A percentile compares a stretch with the other conserved stretches of the same genome.
phyloP scores from a whole-genome alignment of 1,140 invertebrate genomes.

The Bombus sibiricus region DNA sequence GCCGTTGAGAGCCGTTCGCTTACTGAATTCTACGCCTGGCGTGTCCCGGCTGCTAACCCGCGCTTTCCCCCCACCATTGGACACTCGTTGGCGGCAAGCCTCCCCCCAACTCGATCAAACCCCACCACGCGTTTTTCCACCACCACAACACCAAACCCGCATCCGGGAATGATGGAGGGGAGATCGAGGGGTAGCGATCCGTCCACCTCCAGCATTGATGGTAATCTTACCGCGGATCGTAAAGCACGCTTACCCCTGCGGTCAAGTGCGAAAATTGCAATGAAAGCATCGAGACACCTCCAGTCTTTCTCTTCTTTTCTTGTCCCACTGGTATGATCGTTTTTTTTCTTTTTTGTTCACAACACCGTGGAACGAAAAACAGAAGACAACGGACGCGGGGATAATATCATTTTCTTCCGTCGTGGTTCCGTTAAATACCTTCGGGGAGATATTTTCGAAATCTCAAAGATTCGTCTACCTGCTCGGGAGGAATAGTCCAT shows the following conservation, averaged over 20 bases:
- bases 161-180: conserved; percentile 58
- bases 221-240: conserved; percentile 70
- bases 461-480: neutral
- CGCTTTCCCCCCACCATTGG: conserved; percentile 76
- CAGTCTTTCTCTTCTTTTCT: conserved; percentile 30
- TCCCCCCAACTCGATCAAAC: conserved; percentile 35
- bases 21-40: conserved; percentile 77
- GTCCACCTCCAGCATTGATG: conserved; percentile 38
- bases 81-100: conserved; percentile 68
- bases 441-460: neutral
- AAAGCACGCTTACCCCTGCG: conserved; percentile 69
- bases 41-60: conserved; percentile 79
- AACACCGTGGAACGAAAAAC: neutral
- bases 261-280: conserved; percentile 76
- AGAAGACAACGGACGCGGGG: neutral
- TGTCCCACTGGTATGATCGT: neutral
- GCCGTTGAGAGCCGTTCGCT: conserved; percentile 78
- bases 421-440: neutral
- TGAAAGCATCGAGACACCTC: conserved; percentile 62
- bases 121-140: conserved; percentile 30
- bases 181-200: conserved; percentile 42
- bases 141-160: conserved; percentile 33
- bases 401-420: neutral
- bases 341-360: conserved; percentile 8
- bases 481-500: neutral